Base-by-base conservation (phyloP, 2,888 invertebrate species). In the Drosophila testacea region DNA sequence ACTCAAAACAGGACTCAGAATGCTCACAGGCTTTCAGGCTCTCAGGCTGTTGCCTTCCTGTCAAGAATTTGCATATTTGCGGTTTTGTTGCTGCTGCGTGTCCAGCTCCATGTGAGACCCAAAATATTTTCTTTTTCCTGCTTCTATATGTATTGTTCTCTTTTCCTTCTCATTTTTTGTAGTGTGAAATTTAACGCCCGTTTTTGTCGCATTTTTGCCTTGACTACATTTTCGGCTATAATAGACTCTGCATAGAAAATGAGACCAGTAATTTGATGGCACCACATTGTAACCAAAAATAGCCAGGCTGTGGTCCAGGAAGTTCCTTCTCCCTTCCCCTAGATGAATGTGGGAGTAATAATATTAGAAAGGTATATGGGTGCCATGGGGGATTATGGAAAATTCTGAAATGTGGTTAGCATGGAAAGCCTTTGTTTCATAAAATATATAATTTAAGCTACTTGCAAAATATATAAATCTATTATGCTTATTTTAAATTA, bases 181-280 rank as follows among this genome's bases (percentile, higher is more conserved):
- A 73, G 82, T 83, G 83, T 84, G 85, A 87, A 87, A 77, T 81
- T 81, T 82, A 87, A 82, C 83, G 85, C 83, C 68, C 68, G 59
- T 81, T 87, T 81, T 81, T 87, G 82, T 86, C 82, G 81, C 83
- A 86, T 83, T 81, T 81, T 84, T 77, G 82, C 39, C 77, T 68
- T 66, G 68, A 55, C 77, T 75, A 74, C 79, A 79, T 69, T 83
- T 79, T 51, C 42, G 61, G 47, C 73, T 54, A 67, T 87, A 87
- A 83, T 84, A 87, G 87, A 87, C 88, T 83, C 77, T 81, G 85
- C 85, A 79, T 81, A 75, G 82, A 81, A 84, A 83, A 83, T 87
- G 83, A 87, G 87, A 73, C 79, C 73, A 71, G 84, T 83, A 86
- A 84, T 87, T 87, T 84, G 85, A 86, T 84, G 79, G 75, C 77